Conservation (phyloP, 92 coral and sea anemone genomes). For the Phymanthus crucifer region DNA sequence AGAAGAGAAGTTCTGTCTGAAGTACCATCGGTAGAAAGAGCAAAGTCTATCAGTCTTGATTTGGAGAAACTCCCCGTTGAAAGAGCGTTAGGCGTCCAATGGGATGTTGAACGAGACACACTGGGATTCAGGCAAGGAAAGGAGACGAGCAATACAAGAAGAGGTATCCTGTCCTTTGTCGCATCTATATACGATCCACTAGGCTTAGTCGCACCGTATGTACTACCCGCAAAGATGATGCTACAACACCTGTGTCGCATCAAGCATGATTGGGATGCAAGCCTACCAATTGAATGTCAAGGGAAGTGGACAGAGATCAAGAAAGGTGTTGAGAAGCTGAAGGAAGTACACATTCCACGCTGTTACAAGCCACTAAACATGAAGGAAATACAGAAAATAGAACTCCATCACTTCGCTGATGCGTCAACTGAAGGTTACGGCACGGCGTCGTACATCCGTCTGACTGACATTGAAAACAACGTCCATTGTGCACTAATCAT, state of each 20-base stretch:
- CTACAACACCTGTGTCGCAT: too few relatives aligned
- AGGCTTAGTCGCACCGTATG: constrained; percentile 23
- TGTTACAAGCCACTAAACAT: constrained; percentile 11
- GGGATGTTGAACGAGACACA: constrained; percentile 12
- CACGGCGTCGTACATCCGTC: constrained; percentile 12
- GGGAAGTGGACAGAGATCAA: too few relatives aligned
- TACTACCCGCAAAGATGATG: constrained; percentile 22
- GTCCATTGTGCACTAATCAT: constrained; percentile 18
- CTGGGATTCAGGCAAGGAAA: constrained; percentile 24
- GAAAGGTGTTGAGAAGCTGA: background rate
- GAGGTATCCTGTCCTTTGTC: constrained; percentile 34
- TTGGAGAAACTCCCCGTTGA: constrained; percentile 17
- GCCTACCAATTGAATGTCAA: too few relatives aligned
- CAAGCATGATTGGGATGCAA: too few relatives aligned
- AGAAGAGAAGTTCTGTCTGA: too few relatives aligned
- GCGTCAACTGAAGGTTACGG: constrained; percentile 18
- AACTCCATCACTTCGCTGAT: background rate
- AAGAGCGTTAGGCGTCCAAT: constrained; percentile 32
- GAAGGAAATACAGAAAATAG: constrained; percentile 11
- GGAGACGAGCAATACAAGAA: constrained; percentile 15
- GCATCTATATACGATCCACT: constrained; percentile 39
- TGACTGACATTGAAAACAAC: constrained; percentile 1
- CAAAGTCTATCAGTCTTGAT: constrained; percentile 3
- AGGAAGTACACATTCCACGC: constrained; percentile 4
- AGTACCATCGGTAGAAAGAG: too few relatives aligned